Evolutionary conservation across 2,888 invertebrate genomes (phyloP).

Genomic region (Lysandra bellargus): DNA sequence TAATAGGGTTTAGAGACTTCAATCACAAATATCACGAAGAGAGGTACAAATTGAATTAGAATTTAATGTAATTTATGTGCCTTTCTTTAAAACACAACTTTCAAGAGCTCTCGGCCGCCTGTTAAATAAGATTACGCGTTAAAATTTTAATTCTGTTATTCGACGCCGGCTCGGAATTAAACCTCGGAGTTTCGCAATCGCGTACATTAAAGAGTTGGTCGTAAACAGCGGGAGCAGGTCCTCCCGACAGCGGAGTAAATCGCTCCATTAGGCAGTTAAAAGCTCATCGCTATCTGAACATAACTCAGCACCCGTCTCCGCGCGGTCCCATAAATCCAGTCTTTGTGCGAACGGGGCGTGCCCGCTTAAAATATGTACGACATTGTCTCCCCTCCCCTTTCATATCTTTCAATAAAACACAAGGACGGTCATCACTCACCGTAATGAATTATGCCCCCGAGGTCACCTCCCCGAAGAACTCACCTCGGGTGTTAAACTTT

Average conservation of each 20-base stretch:
- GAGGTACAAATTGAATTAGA: background rate
- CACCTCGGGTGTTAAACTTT: background rate
- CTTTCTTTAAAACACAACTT: slow-evolving; percentile 5
- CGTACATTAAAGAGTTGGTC: slow-evolving; percentile 50
- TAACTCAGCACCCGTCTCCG: slow-evolving; percentile 79
- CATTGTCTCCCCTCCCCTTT: slow-evolving; percentile 75
- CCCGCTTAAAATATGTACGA: slow-evolving; percentile 78
- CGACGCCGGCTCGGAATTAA: slow-evolving; percentile 20
- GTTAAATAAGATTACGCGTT: slow-evolving; percentile 24
- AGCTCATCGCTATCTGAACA: slow-evolving; percentile 79
- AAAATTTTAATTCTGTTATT: slow-evolving; percentile 31
- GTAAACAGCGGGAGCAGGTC: slow-evolving; percentile 61
- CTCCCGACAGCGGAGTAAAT: slow-evolving; percentile 70
- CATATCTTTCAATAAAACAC: slow-evolving; percentile 66
- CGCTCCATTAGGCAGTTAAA: slow-evolving; percentile 80
- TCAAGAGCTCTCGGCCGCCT: slow-evolving; percentile 15
- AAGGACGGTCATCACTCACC: slow-evolving; percentile 66
- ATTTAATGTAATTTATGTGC: background rate
- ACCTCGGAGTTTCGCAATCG: slow-evolving; percentile 36
- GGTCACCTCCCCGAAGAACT: background rate
- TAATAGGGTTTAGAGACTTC: background rate
- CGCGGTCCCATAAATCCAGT: slow-evolving; percentile 78
- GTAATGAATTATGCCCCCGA: slow-evolving; percentile 5
- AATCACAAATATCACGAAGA: background rate
- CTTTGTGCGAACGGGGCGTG: slow-evolving; percentile 77